A percentile compares a stretch with the other conserved stretches of the same genome.
Conservation (phyloP, 2,797 vertebrate genomes). For the Steatocranus sp. region DNA sequence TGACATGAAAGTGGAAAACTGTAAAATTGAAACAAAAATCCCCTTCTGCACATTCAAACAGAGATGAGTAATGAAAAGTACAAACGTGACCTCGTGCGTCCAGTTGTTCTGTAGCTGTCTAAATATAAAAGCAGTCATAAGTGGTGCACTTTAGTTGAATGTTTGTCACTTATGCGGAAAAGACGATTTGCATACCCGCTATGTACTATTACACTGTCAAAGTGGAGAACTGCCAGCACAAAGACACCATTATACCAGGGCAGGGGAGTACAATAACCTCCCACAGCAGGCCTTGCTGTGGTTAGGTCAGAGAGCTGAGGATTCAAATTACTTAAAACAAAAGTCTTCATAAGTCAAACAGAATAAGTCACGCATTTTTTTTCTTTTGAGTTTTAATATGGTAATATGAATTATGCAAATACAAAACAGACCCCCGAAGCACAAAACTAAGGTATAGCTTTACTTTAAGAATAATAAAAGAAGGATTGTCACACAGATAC, state of each 20-base stretch:
- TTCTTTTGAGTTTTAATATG: background rate
- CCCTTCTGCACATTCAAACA: background rate
- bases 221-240: slow-evolving; percentile 49
- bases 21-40: background rate
- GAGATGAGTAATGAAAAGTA: background rate
- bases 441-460: slow-evolving; percentile 9
- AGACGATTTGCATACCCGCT: slow-evolving; percentile 71
- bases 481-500: background rate
- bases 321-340: slow-evolving; percentile 67
- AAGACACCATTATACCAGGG: slow-evolving; percentile 58
- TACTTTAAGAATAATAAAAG: slow-evolving; percentile 6
- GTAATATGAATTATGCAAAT: background rate
- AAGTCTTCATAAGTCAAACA: slow-evolving; percentile 1
- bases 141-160: slow-evolving; percentile 52
- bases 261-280: slow-evolving; percentile 35
- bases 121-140: slow-evolving; percentile 47
- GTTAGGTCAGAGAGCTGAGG: background rate
- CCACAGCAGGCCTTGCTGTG: slow-evolving; percentile 31
- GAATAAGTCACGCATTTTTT: slow-evolving; percentile 34
- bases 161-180: slow-evolving; percentile 51
- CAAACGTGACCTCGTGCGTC: background rate
- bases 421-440: slow-evolving; percentile 17
- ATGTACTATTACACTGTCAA: slow-evolving; percentile 53
- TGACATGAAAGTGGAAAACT: background rate
- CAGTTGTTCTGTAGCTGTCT: background rate